Evolutionary conservation across 2,888 invertebrate species (phyloP), one percentile per base, ranked within the genome.

Genomic region (Abrostola triplasia): DNA sequence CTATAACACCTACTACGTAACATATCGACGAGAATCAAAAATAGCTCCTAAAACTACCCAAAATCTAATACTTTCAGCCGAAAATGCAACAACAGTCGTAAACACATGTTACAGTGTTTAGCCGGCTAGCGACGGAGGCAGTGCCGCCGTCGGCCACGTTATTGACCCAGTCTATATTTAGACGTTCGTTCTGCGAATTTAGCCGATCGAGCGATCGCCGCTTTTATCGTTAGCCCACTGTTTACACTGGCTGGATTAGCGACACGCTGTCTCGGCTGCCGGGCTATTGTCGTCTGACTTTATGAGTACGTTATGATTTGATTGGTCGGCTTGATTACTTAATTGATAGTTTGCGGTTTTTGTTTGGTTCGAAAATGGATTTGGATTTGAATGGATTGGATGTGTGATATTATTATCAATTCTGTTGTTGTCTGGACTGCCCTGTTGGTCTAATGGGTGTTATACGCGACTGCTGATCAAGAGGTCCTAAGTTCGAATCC

Each of bases 151-250:
- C 82, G 68, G 73, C 76, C 65, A 73, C 83, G 74, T 77, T 93
- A 93, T 93, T 93, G 93, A 93, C 91, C 92, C 84, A 47, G 86
- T 87, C 90, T 93, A 93, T 88, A 90, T 92, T 87, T 92, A 93
- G 92, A 78, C 24, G 24, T 67, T 71, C 67, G 58, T 85, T 81
- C 77, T 77, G 78, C 76, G 76, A 82, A 81, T 73, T 58, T 67
- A 78, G 76, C 67, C 49, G 66, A 58, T 63, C 74, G 35, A 68
- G 58, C 63, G 62, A 69, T 68, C 69, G 57, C 64, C 44, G 59
- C 59, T 75, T 76, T 77, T 76, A 78, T 71, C 54, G 68, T 66
- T 65, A n/a, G 35, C 40, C n/a, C 8, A 36, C 49, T 64, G 62
- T 75, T 78, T 63, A 65, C 64, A 53, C 41, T 67, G 35, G 11